Evolutionary conservation across 1,140 invertebrate species (phyloP), one percentile per base, ranked within the genome.

Genomic region (Drosophila auraria): DNA sequence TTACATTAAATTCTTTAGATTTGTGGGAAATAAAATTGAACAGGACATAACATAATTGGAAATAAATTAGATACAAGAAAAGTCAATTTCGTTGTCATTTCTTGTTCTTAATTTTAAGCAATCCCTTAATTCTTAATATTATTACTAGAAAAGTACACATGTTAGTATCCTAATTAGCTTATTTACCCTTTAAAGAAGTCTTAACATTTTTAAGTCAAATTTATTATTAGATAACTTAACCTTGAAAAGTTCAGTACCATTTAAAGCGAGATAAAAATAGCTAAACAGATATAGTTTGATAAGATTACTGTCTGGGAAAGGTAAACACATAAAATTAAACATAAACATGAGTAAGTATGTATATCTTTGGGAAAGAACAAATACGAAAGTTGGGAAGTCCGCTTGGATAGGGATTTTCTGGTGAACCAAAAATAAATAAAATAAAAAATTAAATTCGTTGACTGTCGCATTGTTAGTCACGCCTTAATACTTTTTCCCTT

Each of bases 211-310:
- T 7, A 44, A 14, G 12, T n/a, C 7, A 12, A n/a, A 14, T 44
- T 17, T 68, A n/a, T 27, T 7, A 20, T 23, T 47, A 53, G 15
- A 70, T 14, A 64, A 27, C 33, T 3, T 42, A 38, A 44, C 53
- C 73, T 56, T 75, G 40, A 65, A 65, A 45, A 57, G 45, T 56
- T 58, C 44, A 42, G 44, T 58, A 51, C 7, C 44, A 64, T 40
- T 25, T 14, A 2, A 14, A 30, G 5, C 33, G 25, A 38, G 12
- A 49, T 33, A 45, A 42, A 33, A 27, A 42, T 59, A 51, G 36
- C 42, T 51, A 23, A 51, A 36, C 33, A 73, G 17, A 53, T 53
- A 15, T 20, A 40, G 27, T 33, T 73, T 62, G 45, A 76, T 76
- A 76, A 76, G 73, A 66, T 70, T 54, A 27, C 38, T 45, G 27